Conservation (phyloP, 2,797 vertebrate genomes). For the Molossus alvarezi region DNA sequence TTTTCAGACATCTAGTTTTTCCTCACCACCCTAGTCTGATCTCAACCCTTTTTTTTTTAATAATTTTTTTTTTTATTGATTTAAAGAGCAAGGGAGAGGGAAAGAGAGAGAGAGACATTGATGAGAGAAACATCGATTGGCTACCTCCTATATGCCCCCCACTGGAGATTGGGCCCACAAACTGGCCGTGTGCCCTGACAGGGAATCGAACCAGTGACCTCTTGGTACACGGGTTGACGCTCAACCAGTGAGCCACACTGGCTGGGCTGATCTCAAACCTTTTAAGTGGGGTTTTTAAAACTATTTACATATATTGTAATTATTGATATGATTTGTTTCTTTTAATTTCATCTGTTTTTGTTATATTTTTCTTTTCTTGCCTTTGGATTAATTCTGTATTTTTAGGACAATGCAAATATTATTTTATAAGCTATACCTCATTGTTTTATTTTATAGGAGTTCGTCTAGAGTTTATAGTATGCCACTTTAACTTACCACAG, state of each 20-base stretch:
- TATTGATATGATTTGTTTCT: slow-evolving; percentile 13
- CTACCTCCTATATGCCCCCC: too few species aligned
- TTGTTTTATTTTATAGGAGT: slow-evolving; percentile 2
- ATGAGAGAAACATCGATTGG: too few species aligned
- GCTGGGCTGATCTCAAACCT: not conserved
- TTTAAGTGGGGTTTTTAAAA: slow-evolving; percentile 13
- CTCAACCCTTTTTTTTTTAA: not conserved
- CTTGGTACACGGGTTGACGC: too few species aligned
- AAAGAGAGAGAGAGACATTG: too few species aligned
- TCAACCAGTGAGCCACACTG: too few species aligned
- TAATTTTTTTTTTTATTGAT: too few species aligned
- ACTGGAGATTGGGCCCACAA: too few species aligned
- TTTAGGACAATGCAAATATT: not conserved
- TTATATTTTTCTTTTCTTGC: not conserved
- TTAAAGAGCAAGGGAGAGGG: too few species aligned
- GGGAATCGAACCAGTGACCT: too few species aligned
- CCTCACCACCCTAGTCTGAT: not conserved
- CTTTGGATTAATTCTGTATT: not conserved
- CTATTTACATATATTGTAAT: not conserved
- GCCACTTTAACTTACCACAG: not conserved
- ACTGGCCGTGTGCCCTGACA: too few species aligned
- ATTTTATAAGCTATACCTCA: not conserved
- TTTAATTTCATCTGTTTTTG: not conserved
- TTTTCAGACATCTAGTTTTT: not conserved
- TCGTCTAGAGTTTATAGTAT: not conserved